These are phyloP conservation scores for Pseudomugil gertrudae DNA, from an alignment of 2,797 vertebrate species.

Conservation along the genomic window DNA sequence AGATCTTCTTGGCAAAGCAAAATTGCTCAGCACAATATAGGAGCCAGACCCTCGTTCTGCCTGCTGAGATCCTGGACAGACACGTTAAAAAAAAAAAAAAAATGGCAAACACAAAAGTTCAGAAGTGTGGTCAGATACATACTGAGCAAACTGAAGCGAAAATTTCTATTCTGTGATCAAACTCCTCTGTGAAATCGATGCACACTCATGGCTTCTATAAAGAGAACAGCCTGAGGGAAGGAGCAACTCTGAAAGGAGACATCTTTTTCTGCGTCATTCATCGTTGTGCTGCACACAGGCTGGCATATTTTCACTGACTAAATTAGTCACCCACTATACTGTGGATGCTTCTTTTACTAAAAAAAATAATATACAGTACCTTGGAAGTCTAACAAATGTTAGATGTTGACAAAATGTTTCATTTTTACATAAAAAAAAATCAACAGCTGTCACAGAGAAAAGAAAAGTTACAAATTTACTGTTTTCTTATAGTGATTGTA, in stretches of 20 bases:
- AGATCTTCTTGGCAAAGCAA: too few species aligned
- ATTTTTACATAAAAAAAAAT: not conserved
- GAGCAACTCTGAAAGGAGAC: constrained; percentile 27
- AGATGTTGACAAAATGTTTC: not conserved
- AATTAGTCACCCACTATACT: constrained; percentile 30
- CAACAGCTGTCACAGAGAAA: constrained; percentile 5
- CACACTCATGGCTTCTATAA: constrained; percentile 41
- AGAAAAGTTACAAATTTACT: constrained; percentile 14
- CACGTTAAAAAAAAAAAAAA: too few species aligned
- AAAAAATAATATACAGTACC: not conserved
- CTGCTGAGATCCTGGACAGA: too few species aligned
- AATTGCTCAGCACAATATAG: too few species aligned
- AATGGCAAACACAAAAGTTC: not conserved
- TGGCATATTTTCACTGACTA: constrained; percentile 19
- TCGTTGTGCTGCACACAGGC: constrained; percentile 11
- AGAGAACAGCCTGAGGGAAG: constrained; percentile 35
- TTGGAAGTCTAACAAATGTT: constrained; percentile 1
- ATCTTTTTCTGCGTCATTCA: constrained; percentile 32
- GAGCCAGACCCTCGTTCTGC: too few species aligned
- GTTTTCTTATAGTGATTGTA: constrained; percentile 13
- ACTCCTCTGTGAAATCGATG: constrained; percentile 33
- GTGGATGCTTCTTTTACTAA: not conserved
- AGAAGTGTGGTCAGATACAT: constrained; percentile 10
- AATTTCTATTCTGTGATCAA: constrained; percentile 20
- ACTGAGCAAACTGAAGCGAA: constrained; percentile 9